These are phyloP conservation scores for Geophilus truncorum DNA, from an alignment of 2,888 invertebrate species.

Conservation along the genomic window DNA sequence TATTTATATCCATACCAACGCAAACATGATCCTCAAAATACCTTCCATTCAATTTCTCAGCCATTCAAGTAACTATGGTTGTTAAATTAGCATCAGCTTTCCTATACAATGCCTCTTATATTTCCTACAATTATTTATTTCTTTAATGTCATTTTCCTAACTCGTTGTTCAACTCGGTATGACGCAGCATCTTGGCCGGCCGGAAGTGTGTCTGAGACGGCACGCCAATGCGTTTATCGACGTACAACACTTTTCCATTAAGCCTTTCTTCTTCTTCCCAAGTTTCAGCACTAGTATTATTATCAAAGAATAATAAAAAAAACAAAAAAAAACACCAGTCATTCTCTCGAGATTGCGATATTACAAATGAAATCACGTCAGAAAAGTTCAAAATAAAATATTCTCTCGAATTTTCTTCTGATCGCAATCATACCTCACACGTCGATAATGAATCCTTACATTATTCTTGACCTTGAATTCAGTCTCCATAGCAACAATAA, in stretches of 20 bases:
- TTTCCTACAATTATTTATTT: not conserved
- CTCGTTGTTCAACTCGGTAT: not conserved
- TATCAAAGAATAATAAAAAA: not conserved
- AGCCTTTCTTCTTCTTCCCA: not conserved
- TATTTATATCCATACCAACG: not conserved
- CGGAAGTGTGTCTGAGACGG: not conserved
- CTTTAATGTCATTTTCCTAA: not conserved
- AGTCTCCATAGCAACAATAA: not conserved
- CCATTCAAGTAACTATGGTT: not conserved
- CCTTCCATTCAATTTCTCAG: no score
- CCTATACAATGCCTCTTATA: not conserved
- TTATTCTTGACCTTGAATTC: slow-evolving; percentile 1
- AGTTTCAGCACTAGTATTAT: not conserved
- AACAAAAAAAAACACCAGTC: not conserved
- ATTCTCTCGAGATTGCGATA: not conserved
- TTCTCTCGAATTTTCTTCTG: no score
- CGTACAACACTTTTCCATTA: slow-evolving; percentile 5
- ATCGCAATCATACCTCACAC: no score
- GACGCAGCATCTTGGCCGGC: slow-evolving; percentile 18
- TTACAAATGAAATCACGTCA: not conserved
- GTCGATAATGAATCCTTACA: not conserved
- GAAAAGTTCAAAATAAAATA: not conserved
- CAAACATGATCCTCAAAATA: not conserved
- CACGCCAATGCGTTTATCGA: not conserved
- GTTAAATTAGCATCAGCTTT: not conserved